Percentiles rank a stretch among this genome's conserved stretches.
These are phyloP conservation scores for Atrina japonica DNA, from an alignment of 2,888 invertebrate genomes.

Conservation along the genomic window DNA sequence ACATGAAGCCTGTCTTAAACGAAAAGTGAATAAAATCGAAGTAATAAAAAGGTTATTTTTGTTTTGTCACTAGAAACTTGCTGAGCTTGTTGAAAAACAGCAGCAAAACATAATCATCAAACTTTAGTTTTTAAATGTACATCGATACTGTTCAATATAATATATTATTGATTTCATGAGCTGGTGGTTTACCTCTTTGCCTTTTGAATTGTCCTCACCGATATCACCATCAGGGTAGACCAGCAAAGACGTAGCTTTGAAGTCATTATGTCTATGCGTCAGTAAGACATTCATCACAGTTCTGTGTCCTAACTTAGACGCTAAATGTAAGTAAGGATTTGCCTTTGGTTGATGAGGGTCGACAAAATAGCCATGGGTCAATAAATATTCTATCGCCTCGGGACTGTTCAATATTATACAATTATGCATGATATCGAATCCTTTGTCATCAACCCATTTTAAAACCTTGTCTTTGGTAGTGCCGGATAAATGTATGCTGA, in stretches of 20 bases:
- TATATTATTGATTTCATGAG: slow-evolving; percentile 10
- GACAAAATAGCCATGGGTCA: slow-evolving; percentile 62
- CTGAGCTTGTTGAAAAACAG: no score
- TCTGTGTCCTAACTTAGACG: slow-evolving; percentile 65
- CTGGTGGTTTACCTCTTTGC: slow-evolving; percentile 5
- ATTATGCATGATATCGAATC: slow-evolving; percentile 71
- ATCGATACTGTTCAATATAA: no score
- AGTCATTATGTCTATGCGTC: slow-evolving; percentile 64
- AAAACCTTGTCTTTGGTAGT: slow-evolving; percentile 55
- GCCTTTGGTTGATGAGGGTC: slow-evolving; percentile 60
- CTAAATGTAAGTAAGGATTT: slow-evolving; percentile 70
- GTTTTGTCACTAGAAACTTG: no score
- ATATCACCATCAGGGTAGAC: slow-evolving; percentile 46
- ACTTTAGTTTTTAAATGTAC: no score
- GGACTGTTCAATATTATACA: slow-evolving; percentile 67
- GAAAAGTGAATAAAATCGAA: no score
- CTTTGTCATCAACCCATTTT: slow-evolving; percentile 63
- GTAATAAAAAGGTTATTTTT: no score
- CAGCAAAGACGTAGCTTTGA: slow-evolving; percentile 47
- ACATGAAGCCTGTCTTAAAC: no score
- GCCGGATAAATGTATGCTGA: not conserved
- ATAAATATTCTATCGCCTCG: slow-evolving; percentile 65
- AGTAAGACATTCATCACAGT: slow-evolving; percentile 63
- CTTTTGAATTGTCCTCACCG: slow-evolving; percentile 6
- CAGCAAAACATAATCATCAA: no score